phyloP scores from a whole-genome alignment of 2,888 invertebrate genomes.

The Tinea pellionella region DNA sequence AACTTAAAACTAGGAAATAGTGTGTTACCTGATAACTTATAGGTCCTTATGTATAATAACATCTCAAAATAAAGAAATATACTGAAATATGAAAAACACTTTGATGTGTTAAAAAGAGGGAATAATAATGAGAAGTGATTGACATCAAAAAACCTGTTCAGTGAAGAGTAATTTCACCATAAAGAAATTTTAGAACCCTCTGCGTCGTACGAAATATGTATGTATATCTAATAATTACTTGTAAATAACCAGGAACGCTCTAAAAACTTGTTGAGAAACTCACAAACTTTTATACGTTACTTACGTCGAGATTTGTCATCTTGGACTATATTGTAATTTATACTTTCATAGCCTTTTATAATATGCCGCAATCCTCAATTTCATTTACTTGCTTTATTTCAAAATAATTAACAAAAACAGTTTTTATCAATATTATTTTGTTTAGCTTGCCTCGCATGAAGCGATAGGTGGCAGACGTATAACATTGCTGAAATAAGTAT shows the following conservation, averaged over 20 bases:
- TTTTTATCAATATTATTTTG: conserved; percentile 13
- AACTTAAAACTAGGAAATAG: not conserved
- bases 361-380: not conserved
- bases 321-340: conserved; percentile 16
- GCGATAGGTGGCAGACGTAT: conserved; percentile 9
- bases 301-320: conserved; percentile 49
- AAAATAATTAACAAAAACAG: conserved; percentile 11
- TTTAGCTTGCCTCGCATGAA: conserved; percentile 12
- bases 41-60: not conserved
- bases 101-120: not conserved
- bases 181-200: not conserved
- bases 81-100: not conserved
- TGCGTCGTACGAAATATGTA: not conserved
- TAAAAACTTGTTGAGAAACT: not conserved
- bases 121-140: not conserved
- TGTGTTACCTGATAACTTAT: not conserved
- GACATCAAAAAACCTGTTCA: not conserved
- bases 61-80: not conserved
- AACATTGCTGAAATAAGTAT: not conserved
- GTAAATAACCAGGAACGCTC: not conserved
- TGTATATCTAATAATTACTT: not conserved
- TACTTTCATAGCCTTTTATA: not conserved
- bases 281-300: conserved; percentile 20
- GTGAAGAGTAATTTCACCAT: not conserved
- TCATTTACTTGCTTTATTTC: conserved; percentile 7